Base-by-base conservation (phyloP, 2,888 invertebrate species). In the Tinea semifulvella region DNA sequence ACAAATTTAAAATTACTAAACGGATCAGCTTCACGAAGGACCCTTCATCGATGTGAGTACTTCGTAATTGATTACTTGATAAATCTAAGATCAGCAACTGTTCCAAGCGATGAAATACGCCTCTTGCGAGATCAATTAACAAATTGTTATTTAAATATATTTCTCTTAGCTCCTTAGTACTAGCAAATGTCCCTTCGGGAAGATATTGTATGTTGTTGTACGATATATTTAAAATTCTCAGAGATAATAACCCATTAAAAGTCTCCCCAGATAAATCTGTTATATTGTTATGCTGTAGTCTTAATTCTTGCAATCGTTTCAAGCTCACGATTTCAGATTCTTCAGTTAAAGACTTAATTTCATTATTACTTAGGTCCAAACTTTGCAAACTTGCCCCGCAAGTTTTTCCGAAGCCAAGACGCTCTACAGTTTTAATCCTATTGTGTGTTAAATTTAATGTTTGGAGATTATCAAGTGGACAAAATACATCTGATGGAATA, bases 61-160 rank as follows among this genome's bases (percentile, higher is more conserved):
- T 92, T 52, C 90, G 90, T 60, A 96, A 83, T 65, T 90, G 91
- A 82, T 95, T 95, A 62, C 88, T 89, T 50, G 91, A 91, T 63
- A 95, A 82, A 79, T 95, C 94, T 61, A 95, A 84, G 46, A 94
- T 90, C 57, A 94, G 82, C 61, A 96, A 84, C 73, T 94, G 92
- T 62, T 93, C 92, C 58, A 95, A 83, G 47, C 91, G 87, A 57
- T 92, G 91, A 67, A 96, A 90, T 44, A 94, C 83, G 51, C 92
- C 91, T 57, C 88, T 88, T 49, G 94, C 92, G 57, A 96, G 75
- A 61, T 92, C 90, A 63, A 88, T 89, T 57, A 96, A 80, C 57
- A 90, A 88, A 74, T 96, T 96, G 81, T 92, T 89, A 69, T 93
- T 91, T 58, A 94, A 82, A 75, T 93, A 91, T 54, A 94, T 85